These are phyloP conservation scores for Aphidius colemani DNA, from an alignment of 2,888 invertebrate species.

Conservation along the genomic window DNA sequence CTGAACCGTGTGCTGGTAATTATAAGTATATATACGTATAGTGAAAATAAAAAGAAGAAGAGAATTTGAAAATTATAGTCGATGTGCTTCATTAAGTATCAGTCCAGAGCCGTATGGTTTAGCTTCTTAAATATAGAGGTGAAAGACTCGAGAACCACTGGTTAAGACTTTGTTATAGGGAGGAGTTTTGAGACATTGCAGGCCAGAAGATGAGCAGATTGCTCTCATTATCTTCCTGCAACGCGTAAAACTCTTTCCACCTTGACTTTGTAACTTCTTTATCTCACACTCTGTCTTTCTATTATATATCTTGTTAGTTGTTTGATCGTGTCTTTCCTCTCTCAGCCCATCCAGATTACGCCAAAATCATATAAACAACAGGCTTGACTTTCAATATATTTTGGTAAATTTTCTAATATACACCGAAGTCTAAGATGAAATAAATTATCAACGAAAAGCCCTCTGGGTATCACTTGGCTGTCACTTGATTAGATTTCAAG, in stretches of 20 bases:
- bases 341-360: no score
- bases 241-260: constrained; percentile 41
- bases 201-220: constrained; percentile 47
- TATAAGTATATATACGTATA: no score
- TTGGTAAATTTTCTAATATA: constrained; percentile 13
- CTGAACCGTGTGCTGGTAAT: no score
- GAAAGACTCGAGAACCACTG: constrained; percentile 31
- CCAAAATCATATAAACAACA: no score
- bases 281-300: constrained; percentile 25
- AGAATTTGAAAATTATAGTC: no score
- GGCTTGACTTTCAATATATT: no score
- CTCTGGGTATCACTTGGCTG: not conserved
- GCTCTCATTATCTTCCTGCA: constrained; percentile 48
- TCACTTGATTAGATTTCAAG: constrained; percentile 24
- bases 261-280: constrained; percentile 29
- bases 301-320: constrained; percentile 31
- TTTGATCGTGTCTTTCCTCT: not conserved
- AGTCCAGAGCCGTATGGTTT: constrained; percentile 1
- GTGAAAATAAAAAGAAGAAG: no score
- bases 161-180: constrained; percentile 33
- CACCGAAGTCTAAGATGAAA: constrained; percentile 1
- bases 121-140: constrained; percentile 21
- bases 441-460: not conserved
- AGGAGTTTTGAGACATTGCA: constrained; percentile 43
- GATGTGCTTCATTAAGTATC: not conserved